Evolutionary conservation across 2,113 vertebrate genomes (phyloP).

Genomic region (Oceanodroma tethys): DNA sequence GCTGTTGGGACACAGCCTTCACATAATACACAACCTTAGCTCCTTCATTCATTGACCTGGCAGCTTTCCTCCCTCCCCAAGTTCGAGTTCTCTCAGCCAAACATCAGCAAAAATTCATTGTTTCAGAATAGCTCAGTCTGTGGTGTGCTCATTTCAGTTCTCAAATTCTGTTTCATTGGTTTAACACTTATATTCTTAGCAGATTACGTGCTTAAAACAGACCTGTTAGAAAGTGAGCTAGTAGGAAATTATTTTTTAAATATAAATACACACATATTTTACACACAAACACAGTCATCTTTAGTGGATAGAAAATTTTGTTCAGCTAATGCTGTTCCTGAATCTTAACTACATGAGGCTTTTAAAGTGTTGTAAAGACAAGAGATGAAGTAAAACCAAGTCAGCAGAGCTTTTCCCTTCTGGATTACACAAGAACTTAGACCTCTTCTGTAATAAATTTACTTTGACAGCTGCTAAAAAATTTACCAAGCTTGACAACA

Average conservation of each 20-base stretch:
- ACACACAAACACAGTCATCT: neutral
- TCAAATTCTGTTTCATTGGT: neutral
- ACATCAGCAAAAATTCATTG: neutral
- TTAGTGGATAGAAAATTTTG: constrained; percentile 24
- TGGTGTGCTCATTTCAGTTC: neutral
- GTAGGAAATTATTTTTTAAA: neutral
- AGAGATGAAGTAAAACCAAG: constrained; percentile 59
- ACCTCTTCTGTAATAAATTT: constrained; percentile 71
- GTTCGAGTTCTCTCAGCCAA: neutral
- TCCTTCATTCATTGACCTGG: neutral
- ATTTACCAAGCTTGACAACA: constrained; percentile 70
- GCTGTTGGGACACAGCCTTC: neutral
- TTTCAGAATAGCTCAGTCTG: neutral
- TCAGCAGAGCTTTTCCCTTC: constrained; percentile 59
- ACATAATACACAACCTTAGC: fast-evolving
- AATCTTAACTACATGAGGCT: constrained; percentile 60
- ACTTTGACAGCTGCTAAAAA: constrained; percentile 77
- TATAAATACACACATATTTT: neutral
- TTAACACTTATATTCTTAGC: neutral
- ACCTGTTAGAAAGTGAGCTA: neutral
- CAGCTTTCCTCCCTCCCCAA: neutral
- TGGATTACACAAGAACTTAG: constrained; percentile 63
- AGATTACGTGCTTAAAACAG: neutral
- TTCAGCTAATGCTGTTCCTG: neutral
- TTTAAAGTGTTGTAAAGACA: constrained; percentile 54